Evolutionary conservation across 2,797 vertebrate genomes (phyloP).

Genomic region (Selene dorsalis): DNA sequence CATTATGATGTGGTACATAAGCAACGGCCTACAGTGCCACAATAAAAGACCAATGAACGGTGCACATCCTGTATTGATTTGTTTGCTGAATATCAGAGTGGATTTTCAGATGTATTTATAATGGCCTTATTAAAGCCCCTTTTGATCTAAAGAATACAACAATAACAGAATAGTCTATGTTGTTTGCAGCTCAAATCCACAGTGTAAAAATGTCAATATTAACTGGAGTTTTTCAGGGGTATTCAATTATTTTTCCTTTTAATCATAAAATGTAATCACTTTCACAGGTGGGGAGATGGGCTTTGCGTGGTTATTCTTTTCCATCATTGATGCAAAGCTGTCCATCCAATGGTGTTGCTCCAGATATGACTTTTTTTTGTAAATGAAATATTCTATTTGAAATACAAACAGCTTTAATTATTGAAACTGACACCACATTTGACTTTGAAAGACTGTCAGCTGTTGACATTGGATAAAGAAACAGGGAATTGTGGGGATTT

Average conservation of each 20-base stretch:
- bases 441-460: slow-evolving; percentile 69
- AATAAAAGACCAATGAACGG: slow-evolving; percentile 84
- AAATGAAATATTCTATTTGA: slow-evolving; percentile 84
- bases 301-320: slow-evolving; percentile 38
- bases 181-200: slow-evolving; percentile 72
- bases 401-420: slow-evolving; percentile 82
- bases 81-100: slow-evolving; percentile 87
- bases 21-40: slow-evolving; percentile 73
- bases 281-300: slow-evolving; percentile 51
- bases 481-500: slow-evolving; percentile 39
- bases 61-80: slow-evolving; percentile 88
- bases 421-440: slow-evolving; percentile 72
- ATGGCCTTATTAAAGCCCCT: slow-evolving; percentile 86
- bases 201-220: slow-evolving; percentile 73
- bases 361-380: slow-evolving; percentile 61
- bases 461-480: slow-evolving; percentile 71
- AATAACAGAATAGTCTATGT: slow-evolving; percentile 77
- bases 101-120: slow-evolving; percentile 89
- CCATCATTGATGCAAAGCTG: slow-evolving; percentile 68
- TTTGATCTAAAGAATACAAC: slow-evolving; percentile 87
- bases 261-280: slow-evolving; percentile 75
- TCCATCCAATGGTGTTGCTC: slow-evolving; percentile 50
- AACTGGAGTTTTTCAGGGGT: slow-evolving; percentile 58
- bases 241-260: slow-evolving; percentile 74
- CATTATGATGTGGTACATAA: slow-evolving; percentile 79